Base-by-base conservation (phyloP, 2,888 invertebrate genomes). In the Meteorus colon region DNA sequence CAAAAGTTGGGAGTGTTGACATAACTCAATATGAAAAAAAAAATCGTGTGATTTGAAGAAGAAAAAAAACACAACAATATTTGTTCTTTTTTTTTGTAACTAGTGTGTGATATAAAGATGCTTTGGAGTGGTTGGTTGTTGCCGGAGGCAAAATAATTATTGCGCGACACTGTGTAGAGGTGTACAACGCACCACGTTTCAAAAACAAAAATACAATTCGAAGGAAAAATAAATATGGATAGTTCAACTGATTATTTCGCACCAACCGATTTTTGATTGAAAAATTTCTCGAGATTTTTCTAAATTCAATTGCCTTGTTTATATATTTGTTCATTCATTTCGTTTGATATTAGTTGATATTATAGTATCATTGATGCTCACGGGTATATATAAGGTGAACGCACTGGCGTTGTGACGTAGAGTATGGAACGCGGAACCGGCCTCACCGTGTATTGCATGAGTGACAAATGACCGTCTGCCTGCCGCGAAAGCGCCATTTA, bases 391-490 rank as follows among this genome's bases (percentile, higher is more conserved):
- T 55, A 86, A 88, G 88, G 88, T 88, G 88, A 88, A 88, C 84
- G 88, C 84, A 88, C 88, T 85, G 84, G 81, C 84, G 85, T 73
- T 84, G 86, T 85, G 87, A 87, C 85, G 88, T 83, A 81, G 83
- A 55, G 55, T 55, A 83, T 85, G 87, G 88, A 88, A 88, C 87
- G 87, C 87, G 88, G 87, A 88, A 88, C 86, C 82, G 82, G 79
- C 87, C 88, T 87, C 87, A 88, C 86, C 82, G 82, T 79, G 78
- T 84, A 84, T 86, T 87, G 84, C 84, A 81, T 79, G 84, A 87
- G 85, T 87, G 87, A 88, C 87, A 87, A 87, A 87, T 87, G 85
- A 87, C 84, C 83, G 86, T 85, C 84, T 85, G 81, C 84, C 80
- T 82, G 82, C 81, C 83, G 82, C 86, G 82, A 85, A 84, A 85